Percentiles rank a stretch among this genome's conserved stretches.
Evolutionary conservation across 2,113 vertebrate species (phyloP).

Genomic region (Archocentrus centrarchus): DNA sequence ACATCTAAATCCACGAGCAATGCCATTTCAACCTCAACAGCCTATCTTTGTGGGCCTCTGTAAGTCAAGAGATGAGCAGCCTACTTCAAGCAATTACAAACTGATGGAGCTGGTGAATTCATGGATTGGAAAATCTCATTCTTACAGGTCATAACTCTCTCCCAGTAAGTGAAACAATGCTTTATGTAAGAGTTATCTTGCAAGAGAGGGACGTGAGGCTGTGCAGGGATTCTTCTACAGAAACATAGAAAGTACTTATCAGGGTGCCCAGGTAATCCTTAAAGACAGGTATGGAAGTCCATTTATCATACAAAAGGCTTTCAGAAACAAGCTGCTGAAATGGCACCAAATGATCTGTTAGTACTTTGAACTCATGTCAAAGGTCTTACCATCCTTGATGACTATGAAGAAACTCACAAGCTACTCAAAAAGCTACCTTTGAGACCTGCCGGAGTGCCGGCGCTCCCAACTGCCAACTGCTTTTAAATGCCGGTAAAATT

Average conservation of each 20-base stretch:
- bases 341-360: not conserved
- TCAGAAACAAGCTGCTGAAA: not conserved
- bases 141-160: not conserved
- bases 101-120: not conserved
- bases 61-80: not conserved
- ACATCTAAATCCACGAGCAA: not conserved
- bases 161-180: not conserved
- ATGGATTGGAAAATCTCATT: not conserved
- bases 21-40: not conserved
- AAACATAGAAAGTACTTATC: not conserved
- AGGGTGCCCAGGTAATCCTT: not conserved
- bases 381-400: not conserved
- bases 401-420: constrained; percentile 24
- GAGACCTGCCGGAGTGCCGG: no score
- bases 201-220: not conserved
- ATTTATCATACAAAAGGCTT: constrained; percentile 3
- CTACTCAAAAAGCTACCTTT: not conserved
- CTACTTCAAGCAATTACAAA: not conserved
- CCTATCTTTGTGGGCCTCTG: not conserved
- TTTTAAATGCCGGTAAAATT: no score
- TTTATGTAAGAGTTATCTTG: constrained; percentile 8
- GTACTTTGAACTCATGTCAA: not conserved
- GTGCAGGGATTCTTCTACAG: not conserved
- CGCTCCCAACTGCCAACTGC: no score
- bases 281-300: not conserved